Evolutionary conservation across 2,888 invertebrate genomes (phyloP), one percentile per base, ranked within the genome.

Genomic region (Atethmia centrago): DNA sequence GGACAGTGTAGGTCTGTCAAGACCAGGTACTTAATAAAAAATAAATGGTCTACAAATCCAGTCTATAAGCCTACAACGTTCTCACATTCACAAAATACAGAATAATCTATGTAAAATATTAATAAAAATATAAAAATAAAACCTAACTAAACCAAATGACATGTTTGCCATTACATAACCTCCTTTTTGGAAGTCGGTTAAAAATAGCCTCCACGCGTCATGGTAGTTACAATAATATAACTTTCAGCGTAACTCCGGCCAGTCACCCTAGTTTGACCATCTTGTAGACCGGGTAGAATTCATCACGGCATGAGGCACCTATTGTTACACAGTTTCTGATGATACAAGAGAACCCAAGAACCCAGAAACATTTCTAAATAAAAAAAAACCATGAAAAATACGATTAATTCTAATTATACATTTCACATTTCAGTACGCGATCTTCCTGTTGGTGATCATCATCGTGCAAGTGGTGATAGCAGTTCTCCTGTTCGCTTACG

Each of bases 381-480:
- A 45, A 62, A 28, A 42, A 21, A 45, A 12, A 19, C 12, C 4
- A 36, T 5, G 7, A 42, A 25, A 5, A 1, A 42, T 28, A 14
- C 8, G 28, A 31, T 40, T 45, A 25, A 31, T 53, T 42, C 47
- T 49, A 71, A 58, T 56, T 0, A 58, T 14, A 9, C 9, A 64
- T 77, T n/a, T 65, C 71, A 79, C 77, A 85, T 96, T 96, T 69
- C 94, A 98, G 98, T 98, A 98, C 94, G 97, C 98, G 9, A 97
- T 98, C 84, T 97, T 98, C 92, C 93, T 98, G 85, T 93, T 98
- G 85, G 96, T 97, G 64, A 96, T 98, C 79, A 97, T 98, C 92
- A 97, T 98, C 71, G 92, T 98, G 73, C 98, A 98, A 97, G 96
- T 98, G 80, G 97, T 97, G 28, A 93, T 98, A 79, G 97, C 97